Evolutionary conservation across 2,797 vertebrate species (phyloP).

Genomic region (Eulemur albifrons): DNA sequence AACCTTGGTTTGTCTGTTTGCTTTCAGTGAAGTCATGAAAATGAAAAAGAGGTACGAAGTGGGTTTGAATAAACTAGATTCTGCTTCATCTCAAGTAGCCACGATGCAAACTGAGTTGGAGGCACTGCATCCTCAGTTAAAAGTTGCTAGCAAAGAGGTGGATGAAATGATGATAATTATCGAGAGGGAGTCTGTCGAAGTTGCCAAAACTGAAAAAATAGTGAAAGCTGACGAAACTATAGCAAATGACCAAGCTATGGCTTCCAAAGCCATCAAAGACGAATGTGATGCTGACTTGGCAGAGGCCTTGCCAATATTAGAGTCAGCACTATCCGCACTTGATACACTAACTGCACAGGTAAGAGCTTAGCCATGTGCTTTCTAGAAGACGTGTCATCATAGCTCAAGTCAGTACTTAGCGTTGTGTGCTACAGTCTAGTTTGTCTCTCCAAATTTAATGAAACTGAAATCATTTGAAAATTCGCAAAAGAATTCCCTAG

Average conservation of each 20-base stretch:
- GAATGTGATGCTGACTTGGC: constrained; percentile 94
- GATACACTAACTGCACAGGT: constrained; percentile 93
- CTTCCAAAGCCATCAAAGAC: constrained; percentile 94
- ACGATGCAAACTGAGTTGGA: constrained; percentile 92
- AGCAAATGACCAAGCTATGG: constrained; percentile 92
- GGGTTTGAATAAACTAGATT: constrained; percentile 92
- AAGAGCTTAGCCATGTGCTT: background rate
- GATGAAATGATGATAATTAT: constrained; percentile 93
- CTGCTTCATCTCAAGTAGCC: constrained; percentile 90
- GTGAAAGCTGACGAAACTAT: constrained; percentile 91
- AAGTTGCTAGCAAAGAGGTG: constrained; percentile 90
- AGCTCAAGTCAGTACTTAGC: no score
- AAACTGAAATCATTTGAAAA: background rate
- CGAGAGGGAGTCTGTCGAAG: constrained; percentile 91
- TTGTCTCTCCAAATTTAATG: background rate
- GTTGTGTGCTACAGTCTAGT: background rate
- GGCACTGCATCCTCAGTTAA: constrained; percentile 92
- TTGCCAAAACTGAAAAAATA: constrained; percentile 91
- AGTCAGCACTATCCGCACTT: constrained; percentile 90
- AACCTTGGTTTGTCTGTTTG: background rate
- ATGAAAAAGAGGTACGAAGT: constrained; percentile 92
- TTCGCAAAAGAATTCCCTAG: background rate
- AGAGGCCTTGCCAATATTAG: constrained; percentile 89
- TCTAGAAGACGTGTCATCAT: accelerated
- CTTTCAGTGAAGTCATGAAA: constrained; percentile 90